Percentiles rank a stretch among this genome's conserved stretches.
phyloP scores from a whole-genome alignment of 2,113 vertebrate genomes.

The Elachura formosa region DNA sequence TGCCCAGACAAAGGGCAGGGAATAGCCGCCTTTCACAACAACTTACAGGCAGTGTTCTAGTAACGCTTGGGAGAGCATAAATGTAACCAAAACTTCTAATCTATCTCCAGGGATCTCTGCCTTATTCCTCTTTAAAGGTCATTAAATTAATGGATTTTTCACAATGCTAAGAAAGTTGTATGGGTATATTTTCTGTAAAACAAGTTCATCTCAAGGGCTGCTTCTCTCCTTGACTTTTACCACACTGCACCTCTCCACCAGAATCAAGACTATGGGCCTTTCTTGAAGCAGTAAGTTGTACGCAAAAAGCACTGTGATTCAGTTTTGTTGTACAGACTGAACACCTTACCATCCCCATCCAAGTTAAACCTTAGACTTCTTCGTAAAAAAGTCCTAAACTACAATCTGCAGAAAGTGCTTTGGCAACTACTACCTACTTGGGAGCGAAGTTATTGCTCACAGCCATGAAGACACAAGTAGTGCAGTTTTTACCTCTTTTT shows the following conservation, averaged over 20 bases:
- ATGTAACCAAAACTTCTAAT: rapidly evolving
- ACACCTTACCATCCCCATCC: neutral
- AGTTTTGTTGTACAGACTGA: neutral
- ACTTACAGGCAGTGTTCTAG: neutral
- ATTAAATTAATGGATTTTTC: neutral
- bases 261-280: neutral
- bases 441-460: neutral
- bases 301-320: neutral
- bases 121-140: neutral
- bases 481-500: slow-evolving; percentile 87
- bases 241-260: neutral
- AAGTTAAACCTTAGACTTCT: neutral
- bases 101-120: neutral
- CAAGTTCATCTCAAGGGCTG: neutral
- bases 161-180: neutral
- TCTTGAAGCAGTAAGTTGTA: neutral
- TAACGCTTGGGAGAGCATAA: neutral
- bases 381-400: neutral
- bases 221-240: neutral
- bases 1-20: neutral
- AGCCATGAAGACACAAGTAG: neutral
- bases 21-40: neutral
- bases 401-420: neutral
- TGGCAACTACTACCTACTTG: neutral
- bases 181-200: neutral